Base-by-base conservation (phyloP, 2,888 invertebrate genomes). In the Polietes domitor region DNA sequence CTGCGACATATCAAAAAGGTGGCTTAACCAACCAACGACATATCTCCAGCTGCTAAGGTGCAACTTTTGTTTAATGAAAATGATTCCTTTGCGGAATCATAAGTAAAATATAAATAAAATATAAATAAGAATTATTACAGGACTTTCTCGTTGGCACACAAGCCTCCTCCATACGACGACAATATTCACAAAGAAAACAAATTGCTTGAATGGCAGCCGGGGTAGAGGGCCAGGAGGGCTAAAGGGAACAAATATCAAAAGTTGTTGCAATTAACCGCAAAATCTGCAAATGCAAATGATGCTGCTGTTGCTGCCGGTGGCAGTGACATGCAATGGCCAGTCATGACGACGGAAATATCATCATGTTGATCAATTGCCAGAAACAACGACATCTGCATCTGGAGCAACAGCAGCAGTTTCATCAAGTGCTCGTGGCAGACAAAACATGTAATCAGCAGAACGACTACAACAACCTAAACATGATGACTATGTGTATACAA, bases 181-280 rank as follows among this genome's bases (percentile, higher is more conserved):
- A 80, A 80, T 77, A 80, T 72, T n/a, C n/a, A n/a, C n/a, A n/a
- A n/a, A n/a, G n/a, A n/a, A n/a, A n/a, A n/a, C n/a, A n/a, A 71
- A 79, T 53, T 37, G 61, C n/a, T n/a, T n/a, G n/a, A n/a, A n/a
- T 21, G 24, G 41, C 43, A n/a, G 21, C 26, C 37, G 21, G 19
- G 41, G 10, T 17, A 61, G 28, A 5, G 24, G 65, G 4, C 24
- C 17, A 21, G 37, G n/a, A 43, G 68, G 5, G 12, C 24, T 24
- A 78, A 76, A 47, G 72, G 76, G 55, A 78, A 84, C 78, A 84
- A 78, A 79, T 76, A 81, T 81, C 76, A 84, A 72, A 79, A 84
- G 76, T 76, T 78, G 78, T 81, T 81, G 81, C 75, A 81, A 76
- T 58, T 63, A 61, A 79, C 81, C 81, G 73, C 78, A 78, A 84